Evolutionary conservation across 2,113 vertebrate genomes (phyloP).

Genomic region (Nycticryphes semicollaris): DNA sequence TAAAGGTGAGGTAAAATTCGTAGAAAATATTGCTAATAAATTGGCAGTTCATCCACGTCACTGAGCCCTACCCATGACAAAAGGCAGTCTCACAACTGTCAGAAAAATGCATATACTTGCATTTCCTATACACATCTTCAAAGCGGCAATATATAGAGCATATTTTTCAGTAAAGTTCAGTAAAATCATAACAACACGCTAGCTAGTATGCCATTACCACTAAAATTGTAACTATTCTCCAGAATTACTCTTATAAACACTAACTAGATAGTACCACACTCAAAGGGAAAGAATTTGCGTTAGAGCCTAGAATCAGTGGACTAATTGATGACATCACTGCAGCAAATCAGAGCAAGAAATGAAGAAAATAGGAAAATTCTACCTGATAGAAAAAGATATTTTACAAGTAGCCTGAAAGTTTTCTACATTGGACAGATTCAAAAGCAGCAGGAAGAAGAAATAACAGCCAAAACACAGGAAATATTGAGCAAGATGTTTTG

Average conservation of each 20-base stretch:
- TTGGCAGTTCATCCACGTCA: not conserved
- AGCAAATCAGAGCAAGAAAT: not conserved
- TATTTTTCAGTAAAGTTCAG: not conserved
- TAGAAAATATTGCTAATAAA: not conserved
- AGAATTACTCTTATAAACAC: not conserved
- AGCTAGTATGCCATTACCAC: not conserved
- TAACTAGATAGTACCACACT: not conserved
- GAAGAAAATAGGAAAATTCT: not conserved
- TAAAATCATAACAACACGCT: not conserved
- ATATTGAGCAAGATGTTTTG: not conserved
- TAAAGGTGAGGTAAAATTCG: not conserved
- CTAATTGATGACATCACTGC: not conserved
- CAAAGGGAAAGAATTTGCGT: not conserved
- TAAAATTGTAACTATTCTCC: not conserved
- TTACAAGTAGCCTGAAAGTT: not conserved
- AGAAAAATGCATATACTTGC: not conserved
- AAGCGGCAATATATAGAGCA: not conserved
- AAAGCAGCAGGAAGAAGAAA: not conserved
- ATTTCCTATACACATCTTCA: not conserved
- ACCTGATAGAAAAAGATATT: not conserved
- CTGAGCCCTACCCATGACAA: not conserved
- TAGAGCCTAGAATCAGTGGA: not conserved
- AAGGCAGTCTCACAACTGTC: not conserved
- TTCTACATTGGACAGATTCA: not conserved
- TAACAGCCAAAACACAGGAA: not conserved